Conservation (phyloP, 2,797 vertebrate species). For the Xyrichtys novacula region DNA sequence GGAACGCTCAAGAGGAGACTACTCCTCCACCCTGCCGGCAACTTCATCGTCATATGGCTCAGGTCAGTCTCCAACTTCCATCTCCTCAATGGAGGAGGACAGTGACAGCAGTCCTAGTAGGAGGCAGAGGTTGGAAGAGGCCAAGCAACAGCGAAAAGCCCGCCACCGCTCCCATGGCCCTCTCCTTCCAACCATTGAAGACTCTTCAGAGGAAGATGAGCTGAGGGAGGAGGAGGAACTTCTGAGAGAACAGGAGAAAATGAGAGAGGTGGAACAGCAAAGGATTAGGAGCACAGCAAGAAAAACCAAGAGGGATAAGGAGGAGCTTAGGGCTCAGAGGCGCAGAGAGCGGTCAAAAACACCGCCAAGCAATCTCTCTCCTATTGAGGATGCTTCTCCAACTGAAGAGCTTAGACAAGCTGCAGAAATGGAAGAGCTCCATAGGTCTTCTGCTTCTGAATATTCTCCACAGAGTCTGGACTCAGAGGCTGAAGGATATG, state of each 20-base stretch:
- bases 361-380: slow-evolving; percentile 98
- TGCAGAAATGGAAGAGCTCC: slow-evolving; percentile 99
- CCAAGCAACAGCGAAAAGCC: slow-evolving; percentile 98
- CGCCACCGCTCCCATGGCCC: slow-evolving; percentile 97
- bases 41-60: slow-evolving; percentile 97
- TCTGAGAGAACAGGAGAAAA: slow-evolving; percentile 97
- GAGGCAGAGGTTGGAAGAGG: slow-evolving; percentile 94
- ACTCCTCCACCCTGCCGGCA: slow-evolving; percentile 95
- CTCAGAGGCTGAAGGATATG: slow-evolving; percentile 95
- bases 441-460: slow-evolving; percentile 98
- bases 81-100: slow-evolving; percentile 98
- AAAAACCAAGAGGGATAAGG: slow-evolving; percentile 98
- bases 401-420: slow-evolving; percentile 98
- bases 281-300: slow-evolving; percentile 96
- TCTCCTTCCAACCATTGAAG: slow-evolving; percentile 97
- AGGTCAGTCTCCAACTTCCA: slow-evolving; percentile 96
- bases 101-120: slow-evolving; percentile 99
- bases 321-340: slow-evolving; percentile 96
- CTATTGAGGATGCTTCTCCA: slow-evolving; percentile 98
- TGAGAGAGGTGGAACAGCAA: slow-evolving; percentile 98
- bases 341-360: slow-evolving; percentile 98
- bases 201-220: slow-evolving; percentile 98
- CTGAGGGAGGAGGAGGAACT: slow-evolving; percentile 98
- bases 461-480: slow-evolving; percentile 96
- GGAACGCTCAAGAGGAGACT: slow-evolving; percentile 95